A percentile compares a stretch with the other conserved stretches of the same genome.
Evolutionary conservation across 2,113 vertebrate species (phyloP).

Genomic region (Mandrillus leucophaeus): DNA sequence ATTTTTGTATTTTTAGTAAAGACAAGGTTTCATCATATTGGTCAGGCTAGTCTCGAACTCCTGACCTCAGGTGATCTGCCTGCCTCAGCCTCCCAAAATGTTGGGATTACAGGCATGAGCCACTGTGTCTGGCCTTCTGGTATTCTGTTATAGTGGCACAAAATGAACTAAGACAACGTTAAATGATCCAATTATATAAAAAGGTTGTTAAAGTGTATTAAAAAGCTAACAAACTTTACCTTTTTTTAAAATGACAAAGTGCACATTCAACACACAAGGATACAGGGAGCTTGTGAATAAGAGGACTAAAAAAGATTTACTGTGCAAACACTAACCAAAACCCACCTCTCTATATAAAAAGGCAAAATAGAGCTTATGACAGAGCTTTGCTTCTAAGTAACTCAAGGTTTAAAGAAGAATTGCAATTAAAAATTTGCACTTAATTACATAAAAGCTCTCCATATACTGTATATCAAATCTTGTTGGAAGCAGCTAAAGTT

Average conservation of each 20-base stretch:
- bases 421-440: not conserved
- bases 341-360: not conserved
- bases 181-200: not conserved
- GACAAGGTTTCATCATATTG: no score
- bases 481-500: not conserved
- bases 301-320: not conserved
- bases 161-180: not conserved
- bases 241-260: not conserved
- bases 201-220: not conserved
- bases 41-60: no score
- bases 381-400: not conserved
- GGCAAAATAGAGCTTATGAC: not conserved
- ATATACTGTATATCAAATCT: not conserved
- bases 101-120: no score
- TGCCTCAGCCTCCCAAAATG: no score
- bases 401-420: not conserved
- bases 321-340: not conserved
- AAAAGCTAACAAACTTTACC: not conserved
- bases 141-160: not conserved
- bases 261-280: not conserved
- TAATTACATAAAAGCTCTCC: not conserved
- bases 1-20: no score
- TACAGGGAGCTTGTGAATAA: not conserved
- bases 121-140: no score
- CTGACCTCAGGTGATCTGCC: no score